Percentiles rank a stretch among this genome's conserved stretches.
These are phyloP conservation scores for Melanchra persicariae DNA, from an alignment of 2,888 invertebrate species.

Conservation along the genomic window DNA sequence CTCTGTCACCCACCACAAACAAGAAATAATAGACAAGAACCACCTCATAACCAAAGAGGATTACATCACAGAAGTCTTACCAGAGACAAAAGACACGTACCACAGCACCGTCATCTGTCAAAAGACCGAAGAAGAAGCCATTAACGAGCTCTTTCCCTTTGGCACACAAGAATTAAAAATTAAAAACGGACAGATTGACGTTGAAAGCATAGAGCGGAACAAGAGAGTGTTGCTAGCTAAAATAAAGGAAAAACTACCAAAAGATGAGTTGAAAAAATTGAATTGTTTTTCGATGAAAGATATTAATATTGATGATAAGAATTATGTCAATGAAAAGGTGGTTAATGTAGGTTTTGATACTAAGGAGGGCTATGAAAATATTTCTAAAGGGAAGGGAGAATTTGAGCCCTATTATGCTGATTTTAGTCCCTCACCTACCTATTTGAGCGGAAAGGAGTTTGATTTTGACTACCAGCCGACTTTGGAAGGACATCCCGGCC, in stretches of 20 bases:
- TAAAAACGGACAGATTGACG: conserved; percentile 75
- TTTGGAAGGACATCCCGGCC: conserved; percentile 95
- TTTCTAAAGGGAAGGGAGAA: conserved; percentile 66
- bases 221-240: conserved; percentile 78
- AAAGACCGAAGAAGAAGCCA: conserved; percentile 41
- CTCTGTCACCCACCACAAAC: conserved; percentile 79
- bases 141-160: conserved; percentile 80
- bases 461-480: conserved; percentile 97
- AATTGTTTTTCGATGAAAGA: conserved; percentile 89
- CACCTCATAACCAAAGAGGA: conserved; percentile 75
- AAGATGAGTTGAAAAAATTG: conserved; percentile 77
- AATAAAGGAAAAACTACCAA: conserved; percentile 72
- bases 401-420: conserved; percentile 81
- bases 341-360: conserved; percentile 83
- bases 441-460: conserved; percentile 86
- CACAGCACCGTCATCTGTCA: conserved; percentile 55
- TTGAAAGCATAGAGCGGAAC: conserved; percentile 84
- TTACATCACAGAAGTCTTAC: conserved; percentile 75
- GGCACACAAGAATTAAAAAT: conserved; percentile 67
- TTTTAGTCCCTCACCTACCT: conserved; percentile 51
- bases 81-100: conserved; percentile 68
- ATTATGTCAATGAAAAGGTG: conserved; percentile 81
- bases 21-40: conserved; percentile 76
- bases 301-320: conserved; percentile 80
- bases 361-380: conserved; percentile 76